Evolutionary conservation across 2,888 invertebrate species (phyloP), one percentile per base, ranked within the genome.

Genomic region (Athalia cordata): DNA sequence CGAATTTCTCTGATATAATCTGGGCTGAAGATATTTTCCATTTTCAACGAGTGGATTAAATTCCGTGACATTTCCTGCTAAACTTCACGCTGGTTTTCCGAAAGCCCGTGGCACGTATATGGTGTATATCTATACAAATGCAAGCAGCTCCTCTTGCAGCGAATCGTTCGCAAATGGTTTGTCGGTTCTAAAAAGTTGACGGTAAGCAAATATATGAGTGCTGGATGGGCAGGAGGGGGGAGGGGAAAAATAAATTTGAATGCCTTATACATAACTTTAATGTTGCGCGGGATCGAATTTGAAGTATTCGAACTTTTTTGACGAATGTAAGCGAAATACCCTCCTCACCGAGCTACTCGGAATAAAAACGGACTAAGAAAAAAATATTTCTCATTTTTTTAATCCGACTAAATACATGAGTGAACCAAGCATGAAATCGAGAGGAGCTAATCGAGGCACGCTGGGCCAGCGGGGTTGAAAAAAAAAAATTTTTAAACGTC

Each of bases 401-500:
- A 29, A 29, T 29, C 29, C 1, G 29, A 29, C 29, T 1, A 29
- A 29, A 29, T 29, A 29, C 2, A 29, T 29, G 29, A 29, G 29
- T 2, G 29, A 29, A 29, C 2, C 1, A 29, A 29, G 29, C 29
- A 2, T 29, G 29, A 29, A 29, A 29, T 29, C 2, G 29, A 29
- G 29, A 29, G 29, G 29, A 29, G 29, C 29, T 2, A 29, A 29
- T 29, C 29, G 2, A 29, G 29, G 52, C 15, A 29, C 13, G n/a
- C 29, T 49, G 13, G 49, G 49, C 66, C 8, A 13, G 59, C 9
- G 49, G 49, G 79, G 79, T 79, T 79, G 75, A 78, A 77, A 80
- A 80, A 77, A 59, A 55, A 55, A 15, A 81, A 82, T 82, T 78
- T 84, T 82, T 70, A 29, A 70, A 29, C 57, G 62, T 66, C 65